phyloP scores from a whole-genome alignment of 2,113 vertebrate genomes.

The Tragulus kanchil region DNA sequence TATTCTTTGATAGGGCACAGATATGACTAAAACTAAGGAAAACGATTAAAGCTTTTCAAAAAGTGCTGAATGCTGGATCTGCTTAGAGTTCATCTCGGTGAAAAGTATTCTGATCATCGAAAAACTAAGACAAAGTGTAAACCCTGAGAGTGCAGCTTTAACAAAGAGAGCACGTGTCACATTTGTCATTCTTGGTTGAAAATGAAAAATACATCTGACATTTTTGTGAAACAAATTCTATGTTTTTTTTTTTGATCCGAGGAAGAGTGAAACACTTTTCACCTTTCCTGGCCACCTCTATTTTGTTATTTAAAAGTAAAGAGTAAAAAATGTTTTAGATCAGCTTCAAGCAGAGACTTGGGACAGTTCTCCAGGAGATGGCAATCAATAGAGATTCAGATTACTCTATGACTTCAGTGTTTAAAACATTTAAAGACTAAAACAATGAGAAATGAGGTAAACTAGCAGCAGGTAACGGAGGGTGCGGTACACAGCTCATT shows the following conservation, averaged over 20 bases:
- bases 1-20: conserved; percentile 2
- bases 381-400: conserved; percentile 52
- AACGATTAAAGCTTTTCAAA: neutral
- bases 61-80: neutral
- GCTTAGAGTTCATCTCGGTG: neutral
- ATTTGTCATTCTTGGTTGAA: conserved; percentile 9
- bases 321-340: conserved; percentile 1
- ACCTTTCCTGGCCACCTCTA: neutral
- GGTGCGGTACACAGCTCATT: conserved; percentile 51
- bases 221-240: conserved; percentile 44
- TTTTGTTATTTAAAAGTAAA: conserved; percentile 50
- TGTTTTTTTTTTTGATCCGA: neutral
- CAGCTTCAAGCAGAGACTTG: neutral
- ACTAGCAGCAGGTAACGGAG: conserved; percentile 41
- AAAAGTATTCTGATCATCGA: neutral
- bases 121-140: neutral
- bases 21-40: neutral
- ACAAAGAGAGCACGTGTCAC: neutral
- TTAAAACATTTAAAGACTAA: conserved; percentile 65
- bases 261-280: neutral
- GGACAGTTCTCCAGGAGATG: neutral
- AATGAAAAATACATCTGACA: neutral
- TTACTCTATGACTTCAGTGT: conserved; percentile 48
- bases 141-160: neutral
- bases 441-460: conserved; percentile 58